Conservation (phyloP, 2,888 invertebrate genomes). For the Trachelus troglodyta region DNA sequence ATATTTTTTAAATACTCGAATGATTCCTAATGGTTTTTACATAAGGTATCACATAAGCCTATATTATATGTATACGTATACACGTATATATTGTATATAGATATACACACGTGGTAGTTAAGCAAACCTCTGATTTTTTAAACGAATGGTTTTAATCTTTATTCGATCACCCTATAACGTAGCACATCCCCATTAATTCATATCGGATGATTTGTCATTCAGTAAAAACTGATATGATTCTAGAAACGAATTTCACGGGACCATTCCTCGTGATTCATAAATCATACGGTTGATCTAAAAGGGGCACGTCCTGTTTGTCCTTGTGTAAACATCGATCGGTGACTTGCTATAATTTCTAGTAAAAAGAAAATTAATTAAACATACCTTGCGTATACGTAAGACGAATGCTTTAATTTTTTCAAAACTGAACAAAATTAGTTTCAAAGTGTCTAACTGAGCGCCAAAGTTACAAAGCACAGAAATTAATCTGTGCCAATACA, state of each 20-base stretch:
- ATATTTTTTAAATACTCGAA: neutral
- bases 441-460: neutral
- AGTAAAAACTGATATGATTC: neutral
- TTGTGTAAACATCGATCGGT: neutral
- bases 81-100: neutral
- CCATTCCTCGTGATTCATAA: neutral
- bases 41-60: neutral
- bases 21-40: neutral
- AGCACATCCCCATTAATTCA: neutral
- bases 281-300: neutral
- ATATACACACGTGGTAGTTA: neutral
- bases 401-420: neutral
- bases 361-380: neutral
- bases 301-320: neutral
- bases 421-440: neutral
- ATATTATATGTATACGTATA: no score
- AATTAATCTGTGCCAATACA: neutral
- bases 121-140: neutral
- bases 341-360: neutral
- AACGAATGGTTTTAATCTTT: neutral
- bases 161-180: neutral
- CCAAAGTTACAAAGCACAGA: neutral
- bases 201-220: neutral
- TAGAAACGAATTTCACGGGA: neutral
- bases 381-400: neutral